These are phyloP conservation scores for Lampropteryx suffumata DNA, from an alignment of 2,888 invertebrate species.

Conservation along the genomic window DNA sequence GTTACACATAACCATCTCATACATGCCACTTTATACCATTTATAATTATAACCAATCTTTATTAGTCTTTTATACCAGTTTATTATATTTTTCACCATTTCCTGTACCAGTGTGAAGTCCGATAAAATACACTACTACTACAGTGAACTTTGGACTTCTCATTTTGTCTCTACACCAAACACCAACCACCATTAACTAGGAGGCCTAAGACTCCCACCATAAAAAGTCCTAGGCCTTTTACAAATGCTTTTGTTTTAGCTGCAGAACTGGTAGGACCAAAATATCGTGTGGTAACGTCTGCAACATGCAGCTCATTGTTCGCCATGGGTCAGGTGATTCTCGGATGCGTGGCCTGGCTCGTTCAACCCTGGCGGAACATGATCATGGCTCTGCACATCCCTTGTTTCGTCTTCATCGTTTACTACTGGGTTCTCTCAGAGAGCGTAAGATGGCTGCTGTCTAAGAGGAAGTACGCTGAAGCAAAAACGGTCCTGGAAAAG, in stretches of 20 bases:
- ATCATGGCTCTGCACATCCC: conserved; percentile 87
- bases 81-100: no score
- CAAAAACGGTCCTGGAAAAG: conserved; percentile 81
- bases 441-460: conserved; percentile 90
- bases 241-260: conserved; percentile 69
- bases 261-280: conserved; percentile 90
- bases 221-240: no score
- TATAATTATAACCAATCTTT: no score
- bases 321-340: conserved; percentile 87
- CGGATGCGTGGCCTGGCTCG: conserved; percentile 85
- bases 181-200: no score
- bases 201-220: no score
- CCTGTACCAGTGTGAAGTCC: no score
- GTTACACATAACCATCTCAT: no score
- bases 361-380: conserved; percentile 86
- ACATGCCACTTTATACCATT: no score
- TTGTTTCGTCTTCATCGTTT: conserved; percentile 84
- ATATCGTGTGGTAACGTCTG: conserved; percentile 87
- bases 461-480: conserved; percentile 84
- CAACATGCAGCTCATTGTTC: conserved; percentile 86
- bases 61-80: no score
- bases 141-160: no score
- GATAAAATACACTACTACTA: no score
- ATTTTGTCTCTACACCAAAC: no score
- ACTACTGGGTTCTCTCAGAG: conserved; percentile 85